These are phyloP conservation scores for Tolmerus cingulatus DNA, from an alignment of 2,888 invertebrate genomes.

Conservation along the genomic window DNA sequence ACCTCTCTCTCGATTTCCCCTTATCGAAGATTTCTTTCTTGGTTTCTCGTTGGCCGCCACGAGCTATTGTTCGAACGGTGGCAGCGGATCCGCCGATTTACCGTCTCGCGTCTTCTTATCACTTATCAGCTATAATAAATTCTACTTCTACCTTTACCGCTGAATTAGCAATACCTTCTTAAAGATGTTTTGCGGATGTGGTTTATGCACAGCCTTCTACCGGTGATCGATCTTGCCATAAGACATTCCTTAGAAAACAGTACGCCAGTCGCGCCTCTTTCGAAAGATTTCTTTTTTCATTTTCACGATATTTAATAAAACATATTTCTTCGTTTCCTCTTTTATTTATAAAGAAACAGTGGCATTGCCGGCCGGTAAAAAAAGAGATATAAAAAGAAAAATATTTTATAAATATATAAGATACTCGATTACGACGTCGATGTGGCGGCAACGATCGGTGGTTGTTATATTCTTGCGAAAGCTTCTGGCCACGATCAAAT, in stretches of 20 bases:
- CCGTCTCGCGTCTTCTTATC: conserved; percentile 5
- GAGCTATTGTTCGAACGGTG: background rate
- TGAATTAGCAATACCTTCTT: background rate
- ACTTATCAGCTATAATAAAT: conserved; percentile 27
- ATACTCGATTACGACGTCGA: background rate
- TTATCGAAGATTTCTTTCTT: background rate
- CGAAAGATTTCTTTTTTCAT: background rate
- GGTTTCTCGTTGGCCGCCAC: background rate
- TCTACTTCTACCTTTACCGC: background rate
- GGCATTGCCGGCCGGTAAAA: background rate
- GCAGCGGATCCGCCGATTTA: background rate
- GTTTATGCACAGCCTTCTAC: background rate
- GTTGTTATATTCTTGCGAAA: background rate
- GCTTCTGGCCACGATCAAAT: background rate
- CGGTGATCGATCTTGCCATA: background rate
- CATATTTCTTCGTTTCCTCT: background rate
- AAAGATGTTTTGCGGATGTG: background rate
- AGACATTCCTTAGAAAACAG: background rate
- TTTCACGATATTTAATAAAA: background rate
- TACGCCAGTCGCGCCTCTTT: background rate
- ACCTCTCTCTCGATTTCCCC: conserved; percentile 38
- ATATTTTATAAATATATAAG: background rate
- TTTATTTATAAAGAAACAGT: background rate
- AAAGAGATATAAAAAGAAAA: too few species aligned
- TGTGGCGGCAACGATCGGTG: background rate